Conservation (phyloP, 53 echinoderm and acorn worm genomes). For the Echinarachnius parma region DNA sequence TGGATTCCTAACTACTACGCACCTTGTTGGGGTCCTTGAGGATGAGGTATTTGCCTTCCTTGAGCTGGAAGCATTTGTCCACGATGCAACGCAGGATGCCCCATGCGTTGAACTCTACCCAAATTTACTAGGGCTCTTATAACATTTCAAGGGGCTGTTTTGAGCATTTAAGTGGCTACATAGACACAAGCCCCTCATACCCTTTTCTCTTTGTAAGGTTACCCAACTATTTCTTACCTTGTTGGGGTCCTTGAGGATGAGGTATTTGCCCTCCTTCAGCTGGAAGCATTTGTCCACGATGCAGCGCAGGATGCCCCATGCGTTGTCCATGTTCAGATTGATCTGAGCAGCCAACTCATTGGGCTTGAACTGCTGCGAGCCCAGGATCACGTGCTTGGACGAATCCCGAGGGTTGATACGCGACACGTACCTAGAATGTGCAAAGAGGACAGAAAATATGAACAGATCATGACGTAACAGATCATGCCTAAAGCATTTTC, state of each 20-base stretch:
- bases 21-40: conserved; percentile 99
- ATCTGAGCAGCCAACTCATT: conserved; percentile 95
- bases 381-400: conserved; percentile 94
- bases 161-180: no score
- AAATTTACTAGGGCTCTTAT: no score
- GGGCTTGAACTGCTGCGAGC: conserved; percentile 98
- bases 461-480: no score
- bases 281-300: conserved; percentile 91
- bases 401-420: conserved; percentile 93
- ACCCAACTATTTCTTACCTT: conserved; percentile 85
- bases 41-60: conserved; percentile 95
- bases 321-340: conserved; percentile 95
- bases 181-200: no score
- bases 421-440: conserved; percentile 90
- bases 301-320: conserved; percentile 94
- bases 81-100: conserved; percentile 91
- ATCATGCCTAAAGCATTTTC: no score
- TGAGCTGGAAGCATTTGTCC: conserved; percentile 87
- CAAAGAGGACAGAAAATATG: no score
- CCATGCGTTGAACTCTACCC: conserved; percentile 97
- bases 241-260: conserved; percentile 96
- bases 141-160: no score
- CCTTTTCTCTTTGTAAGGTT: no score
- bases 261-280: conserved; percentile 92
- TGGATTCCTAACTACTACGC: no score